phyloP scores from a whole-genome alignment of 2,797 vertebrate genomes.

The Miichthys miiuy region DNA sequence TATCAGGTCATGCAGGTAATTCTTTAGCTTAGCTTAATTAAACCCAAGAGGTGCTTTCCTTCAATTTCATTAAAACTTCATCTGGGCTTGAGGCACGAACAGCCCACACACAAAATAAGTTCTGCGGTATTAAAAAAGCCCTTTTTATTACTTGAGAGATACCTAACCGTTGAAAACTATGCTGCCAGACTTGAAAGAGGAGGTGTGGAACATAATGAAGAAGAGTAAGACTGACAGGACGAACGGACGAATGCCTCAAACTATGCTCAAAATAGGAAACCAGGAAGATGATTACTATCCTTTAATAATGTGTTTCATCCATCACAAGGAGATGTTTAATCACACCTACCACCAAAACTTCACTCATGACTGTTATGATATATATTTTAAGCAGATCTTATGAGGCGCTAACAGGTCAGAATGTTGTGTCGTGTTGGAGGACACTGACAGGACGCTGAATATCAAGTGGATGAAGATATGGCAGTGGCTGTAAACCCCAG shows the following conservation, averaged over 20 bases:
- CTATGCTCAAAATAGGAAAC: conserved; percentile 36
- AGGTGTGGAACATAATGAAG: conserved; percentile 10
- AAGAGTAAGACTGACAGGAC: conserved; percentile 41
- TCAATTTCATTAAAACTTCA: conserved; percentile 36
- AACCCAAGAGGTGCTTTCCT: conserved; percentile 26
- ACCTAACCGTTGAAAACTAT: conserved; percentile 2
- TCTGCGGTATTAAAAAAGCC: conserved; percentile 12
- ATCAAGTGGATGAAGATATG: background rate
- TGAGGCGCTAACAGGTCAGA: background rate
- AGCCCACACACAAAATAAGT: conserved; percentile 2
- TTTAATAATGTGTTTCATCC: conserved; percentile 51
- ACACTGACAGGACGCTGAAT: conserved; percentile 1
- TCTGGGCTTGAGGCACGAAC: conserved; percentile 5
- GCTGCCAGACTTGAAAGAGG: conserved; percentile 18
- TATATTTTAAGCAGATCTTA: background rate
- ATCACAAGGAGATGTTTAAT: conserved; percentile 41
- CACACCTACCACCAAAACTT: background rate
- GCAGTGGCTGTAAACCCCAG: conserved; percentile 12
- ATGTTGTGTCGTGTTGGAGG: conserved; percentile 12
- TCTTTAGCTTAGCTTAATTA: conserved; percentile 34
- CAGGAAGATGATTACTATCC: conserved; percentile 42
- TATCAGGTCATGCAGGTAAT: conserved; percentile 11
- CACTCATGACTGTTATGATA: conserved; percentile 8
- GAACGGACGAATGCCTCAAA: conserved; percentile 29
- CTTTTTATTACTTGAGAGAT: conserved; percentile 47